These are phyloP conservation scores for Sigmodon hispidus DNA, from an alignment of 2,113 vertebrate species.

Conservation along the genomic window DNA sequence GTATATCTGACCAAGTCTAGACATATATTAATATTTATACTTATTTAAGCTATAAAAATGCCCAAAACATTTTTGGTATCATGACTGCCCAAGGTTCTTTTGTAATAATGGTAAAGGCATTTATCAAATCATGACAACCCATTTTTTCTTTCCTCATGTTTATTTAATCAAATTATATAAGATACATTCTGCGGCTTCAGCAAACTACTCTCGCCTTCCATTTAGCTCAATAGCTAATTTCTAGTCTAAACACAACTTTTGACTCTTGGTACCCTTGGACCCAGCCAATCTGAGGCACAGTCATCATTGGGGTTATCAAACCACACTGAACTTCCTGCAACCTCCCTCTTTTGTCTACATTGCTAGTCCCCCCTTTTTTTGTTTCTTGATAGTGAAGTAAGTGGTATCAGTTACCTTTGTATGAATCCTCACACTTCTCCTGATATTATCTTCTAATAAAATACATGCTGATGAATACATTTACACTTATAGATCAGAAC, in stretches of 20 bases:
- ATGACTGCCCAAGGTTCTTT: background rate
- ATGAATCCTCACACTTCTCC: background rate
- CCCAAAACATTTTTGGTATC: background rate
- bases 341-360: background rate
- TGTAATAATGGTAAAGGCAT: background rate
- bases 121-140: background rate
- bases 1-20: background rate
- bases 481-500: background rate
- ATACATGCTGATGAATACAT: background rate
- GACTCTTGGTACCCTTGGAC: background rate
- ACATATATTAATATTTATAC: background rate
- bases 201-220: background rate
- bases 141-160: background rate
- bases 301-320: background rate
- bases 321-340: background rate
- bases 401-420: background rate
- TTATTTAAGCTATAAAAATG: background rate
- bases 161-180: background rate
- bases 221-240: background rate
- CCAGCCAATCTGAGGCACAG: background rate
- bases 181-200: background rate
- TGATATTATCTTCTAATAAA: background rate
- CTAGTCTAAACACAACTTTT: background rate
- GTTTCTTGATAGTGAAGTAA: background rate
- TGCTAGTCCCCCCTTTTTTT: background rate